Percentiles rank a stretch among this genome's conserved stretches.
These are phyloP conservation scores for Aix galericulata DNA, from an alignment of 2,113 vertebrate species.

Conservation along the genomic window DNA sequence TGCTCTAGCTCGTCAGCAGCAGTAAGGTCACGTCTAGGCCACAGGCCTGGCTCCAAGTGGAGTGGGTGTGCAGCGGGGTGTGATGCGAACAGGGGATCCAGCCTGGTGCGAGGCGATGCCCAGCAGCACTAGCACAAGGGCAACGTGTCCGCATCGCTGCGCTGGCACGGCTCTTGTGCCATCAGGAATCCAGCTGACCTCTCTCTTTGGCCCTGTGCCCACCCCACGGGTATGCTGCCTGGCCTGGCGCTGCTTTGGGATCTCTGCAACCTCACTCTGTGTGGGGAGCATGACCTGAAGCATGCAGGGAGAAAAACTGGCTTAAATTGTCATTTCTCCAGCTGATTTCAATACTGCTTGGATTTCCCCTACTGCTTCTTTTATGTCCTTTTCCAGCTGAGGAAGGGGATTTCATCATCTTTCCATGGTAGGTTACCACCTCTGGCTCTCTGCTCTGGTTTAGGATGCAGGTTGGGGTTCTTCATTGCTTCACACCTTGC, in stretches of 20 bases:
- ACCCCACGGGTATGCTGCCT: background rate
- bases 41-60: rapidly evolving
- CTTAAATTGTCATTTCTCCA: background rate
- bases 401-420: background rate
- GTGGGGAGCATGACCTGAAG: background rate
- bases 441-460: background rate
- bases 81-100: background rate
- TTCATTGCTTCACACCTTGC: background rate
- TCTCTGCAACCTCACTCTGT: background rate
- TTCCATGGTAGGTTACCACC: background rate
- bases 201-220: background rate
- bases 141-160: rapidly evolving
- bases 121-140: background rate
- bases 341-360: background rate
- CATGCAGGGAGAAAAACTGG: background rate
- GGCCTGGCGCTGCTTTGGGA: background rate
- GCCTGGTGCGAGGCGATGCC: background rate
- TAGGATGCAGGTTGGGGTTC: background rate
- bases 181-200: background rate
- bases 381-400: background rate
- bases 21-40: background rate
- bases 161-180: background rate
- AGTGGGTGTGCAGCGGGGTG: background rate
- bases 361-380: background rate
- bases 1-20: background rate